A percentile compares a stretch with the other conserved stretches of the same genome.
These are phyloP conservation scores for Anolis carolinensis DNA, from an alignment of 2,113 vertebrate genomes.

Conservation along the genomic window DNA sequence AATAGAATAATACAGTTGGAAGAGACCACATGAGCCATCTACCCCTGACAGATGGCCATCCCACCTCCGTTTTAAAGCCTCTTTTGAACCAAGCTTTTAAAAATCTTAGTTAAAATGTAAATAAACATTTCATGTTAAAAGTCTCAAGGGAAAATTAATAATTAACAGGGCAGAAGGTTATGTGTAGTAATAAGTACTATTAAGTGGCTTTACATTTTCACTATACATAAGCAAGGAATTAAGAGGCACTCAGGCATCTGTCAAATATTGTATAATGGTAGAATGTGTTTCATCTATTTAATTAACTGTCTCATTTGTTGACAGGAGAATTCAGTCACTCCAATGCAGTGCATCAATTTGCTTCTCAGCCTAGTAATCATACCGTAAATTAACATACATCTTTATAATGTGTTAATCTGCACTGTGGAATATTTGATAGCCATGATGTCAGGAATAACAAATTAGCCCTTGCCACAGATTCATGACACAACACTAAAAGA, in stretches of 20 bases:
- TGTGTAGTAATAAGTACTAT: neutral
- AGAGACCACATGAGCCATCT: too few relatives aligned
- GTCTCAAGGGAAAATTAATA: conserved; percentile 14
- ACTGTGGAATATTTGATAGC: conserved; percentile 17
- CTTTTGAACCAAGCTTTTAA: neutral
- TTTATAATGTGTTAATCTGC: conserved; percentile 1
- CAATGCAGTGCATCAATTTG: conserved; percentile 7
- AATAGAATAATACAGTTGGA: too few relatives aligned
- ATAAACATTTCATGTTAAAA: neutral
- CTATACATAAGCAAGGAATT: neutral
- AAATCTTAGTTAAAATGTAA: neutral
- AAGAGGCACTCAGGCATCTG: neutral
- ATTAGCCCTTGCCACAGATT: neutral
- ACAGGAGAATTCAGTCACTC: conserved; percentile 23
- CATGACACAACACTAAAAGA: neutral
- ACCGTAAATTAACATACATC: conserved; percentile 28
- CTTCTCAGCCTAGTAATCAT: too few relatives aligned
- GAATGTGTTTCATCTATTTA: conserved; percentile 6
- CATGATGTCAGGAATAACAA: conserved; percentile 10
- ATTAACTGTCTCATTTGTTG: conserved; percentile 27
- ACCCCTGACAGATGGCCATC: too few relatives aligned
- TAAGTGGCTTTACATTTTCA: conserved; percentile 9
- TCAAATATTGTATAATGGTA: conserved; percentile 20
- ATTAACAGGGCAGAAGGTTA: conserved; percentile 11
- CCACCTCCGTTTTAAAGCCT: too few relatives aligned